Evolutionary conservation across 2,888 invertebrate genomes (phyloP).

Genomic region (Eupithecia subfuscata): DNA sequence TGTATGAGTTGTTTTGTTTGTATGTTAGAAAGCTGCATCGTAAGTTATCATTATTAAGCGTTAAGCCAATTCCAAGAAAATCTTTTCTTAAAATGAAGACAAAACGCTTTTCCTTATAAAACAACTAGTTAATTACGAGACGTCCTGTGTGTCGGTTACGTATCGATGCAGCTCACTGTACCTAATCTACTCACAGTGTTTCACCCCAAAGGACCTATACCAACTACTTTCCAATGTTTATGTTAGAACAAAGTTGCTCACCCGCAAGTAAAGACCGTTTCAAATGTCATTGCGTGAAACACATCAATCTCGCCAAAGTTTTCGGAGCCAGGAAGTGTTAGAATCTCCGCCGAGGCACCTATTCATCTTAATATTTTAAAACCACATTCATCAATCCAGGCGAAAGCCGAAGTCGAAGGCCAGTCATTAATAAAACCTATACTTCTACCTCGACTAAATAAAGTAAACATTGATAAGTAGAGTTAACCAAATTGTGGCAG

Average conservation of each 20-base stretch:
- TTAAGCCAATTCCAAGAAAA: too few relatives aligned
- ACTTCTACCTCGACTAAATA: not conserved
- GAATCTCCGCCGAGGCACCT: conserved; percentile 46
- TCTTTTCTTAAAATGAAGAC: not conserved
- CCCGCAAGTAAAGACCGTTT: conserved; percentile 46
- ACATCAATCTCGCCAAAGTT: conserved; percentile 67
- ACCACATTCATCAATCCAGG: conserved; percentile 58
- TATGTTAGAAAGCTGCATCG: too few relatives aligned
- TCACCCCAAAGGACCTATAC: not conserved
- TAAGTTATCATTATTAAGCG: too few relatives aligned
- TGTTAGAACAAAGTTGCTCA: not conserved
- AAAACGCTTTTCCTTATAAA: not conserved
- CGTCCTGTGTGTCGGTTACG: not conserved
- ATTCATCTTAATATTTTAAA: conserved; percentile 60
- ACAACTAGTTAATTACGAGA: not conserved
- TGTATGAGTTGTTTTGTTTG: too few relatives aligned
- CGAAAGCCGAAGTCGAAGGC: conserved; percentile 38
- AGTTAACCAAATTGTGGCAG: not conserved
- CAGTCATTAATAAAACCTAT: conserved; percentile 3
- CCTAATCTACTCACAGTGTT: not conserved
- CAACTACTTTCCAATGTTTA: conserved; percentile 10
- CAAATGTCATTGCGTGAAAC: conserved; percentile 59
- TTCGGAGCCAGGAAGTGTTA: conserved; percentile 15
- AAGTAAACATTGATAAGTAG: not conserved
- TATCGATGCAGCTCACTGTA: not conserved